These are phyloP conservation scores for Scortum barcoo DNA, from an alignment of 2,113 vertebrate species.

Conservation along the genomic window DNA sequence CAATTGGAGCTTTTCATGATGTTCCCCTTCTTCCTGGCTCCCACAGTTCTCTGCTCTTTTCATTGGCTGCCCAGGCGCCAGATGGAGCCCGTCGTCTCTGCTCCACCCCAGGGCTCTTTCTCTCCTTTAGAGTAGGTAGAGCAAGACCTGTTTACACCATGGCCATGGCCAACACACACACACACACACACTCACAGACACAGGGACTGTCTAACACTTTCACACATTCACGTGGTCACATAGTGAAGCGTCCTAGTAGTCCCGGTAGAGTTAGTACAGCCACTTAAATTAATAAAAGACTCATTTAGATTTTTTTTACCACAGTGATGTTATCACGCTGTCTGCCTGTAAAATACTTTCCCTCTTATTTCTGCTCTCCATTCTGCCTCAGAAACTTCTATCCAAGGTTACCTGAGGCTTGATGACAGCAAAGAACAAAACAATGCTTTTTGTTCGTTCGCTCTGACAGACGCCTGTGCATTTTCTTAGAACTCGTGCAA, in stretches of 20 bases:
- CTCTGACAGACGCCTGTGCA: constrained; percentile 21
- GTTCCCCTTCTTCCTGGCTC: constrained; percentile 73
- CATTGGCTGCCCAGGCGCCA: constrained; percentile 79
- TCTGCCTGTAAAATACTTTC: constrained; percentile 7
- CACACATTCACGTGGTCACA: background rate
- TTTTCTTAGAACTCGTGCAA: constrained; percentile 43
- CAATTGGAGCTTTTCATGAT: constrained; percentile 77
- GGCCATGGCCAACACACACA: constrained; percentile 23
- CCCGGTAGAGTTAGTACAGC: constrained; percentile 1
- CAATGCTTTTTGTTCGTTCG: constrained; percentile 29
- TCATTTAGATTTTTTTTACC: constrained; percentile 17
- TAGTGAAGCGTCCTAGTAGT: constrained; percentile 9
- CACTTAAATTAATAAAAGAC: constrained; percentile 10
- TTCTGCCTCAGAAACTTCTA: constrained; percentile 30
- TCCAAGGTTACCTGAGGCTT: constrained; percentile 58
- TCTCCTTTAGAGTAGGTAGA: constrained; percentile 75
- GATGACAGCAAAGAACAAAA: constrained; percentile 24
- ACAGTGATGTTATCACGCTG: background rate
- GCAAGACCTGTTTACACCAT: constrained; percentile 76
- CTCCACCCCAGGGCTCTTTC: constrained; percentile 77
- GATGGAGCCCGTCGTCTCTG: constrained; percentile 79
- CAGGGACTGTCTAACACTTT: constrained; percentile 11
- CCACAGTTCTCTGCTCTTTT: constrained; percentile 72
- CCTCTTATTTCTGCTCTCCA: constrained; percentile 23
- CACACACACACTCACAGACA: constrained; percentile 4